Conservation (phyloP, 2,888 invertebrate genomes). For the Atherix ibis region DNA sequence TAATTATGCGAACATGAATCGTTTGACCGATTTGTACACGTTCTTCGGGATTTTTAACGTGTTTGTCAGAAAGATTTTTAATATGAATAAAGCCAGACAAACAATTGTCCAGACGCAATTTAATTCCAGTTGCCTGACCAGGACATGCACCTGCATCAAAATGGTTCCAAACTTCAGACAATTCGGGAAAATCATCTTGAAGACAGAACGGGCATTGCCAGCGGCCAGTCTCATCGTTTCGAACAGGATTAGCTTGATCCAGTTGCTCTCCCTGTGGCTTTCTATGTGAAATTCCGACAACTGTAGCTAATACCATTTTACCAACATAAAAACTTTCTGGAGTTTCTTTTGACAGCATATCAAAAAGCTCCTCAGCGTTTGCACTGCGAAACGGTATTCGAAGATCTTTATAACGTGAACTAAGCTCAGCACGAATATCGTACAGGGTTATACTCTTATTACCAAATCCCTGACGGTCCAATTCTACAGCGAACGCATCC, state of each 20-base stretch:
- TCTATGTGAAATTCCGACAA: slow-evolving; percentile 66
- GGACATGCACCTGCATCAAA: slow-evolving; percentile 93
- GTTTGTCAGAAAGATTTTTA: slow-evolving; percentile 84
- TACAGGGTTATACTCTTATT: slow-evolving; percentile 90
- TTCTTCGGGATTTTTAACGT: slow-evolving; percentile 84
- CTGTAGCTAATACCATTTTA: slow-evolving; percentile 70
- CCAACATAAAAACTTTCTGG: slow-evolving; percentile 85
- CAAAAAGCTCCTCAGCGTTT: slow-evolving; percentile 77
- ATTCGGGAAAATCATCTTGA: slow-evolving; percentile 88
- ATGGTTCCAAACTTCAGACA: slow-evolving; percentile 97
- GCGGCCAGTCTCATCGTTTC: slow-evolving; percentile 83
- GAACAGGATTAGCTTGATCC: slow-evolving; percentile 88
- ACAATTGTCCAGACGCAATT: slow-evolving; percentile 80
- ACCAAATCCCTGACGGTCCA: slow-evolving; percentile 79
- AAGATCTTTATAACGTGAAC: slow-evolving; percentile 82
- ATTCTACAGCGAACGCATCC: slow-evolving; percentile 95
- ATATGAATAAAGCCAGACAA: slow-evolving; percentile 86
- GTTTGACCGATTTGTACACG: slow-evolving; percentile 72
- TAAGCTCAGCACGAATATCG: slow-evolving; percentile 91
- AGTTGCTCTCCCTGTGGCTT: slow-evolving; percentile 87
- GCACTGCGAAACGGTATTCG: slow-evolving; percentile 62
- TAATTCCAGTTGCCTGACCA: slow-evolving; percentile 87
- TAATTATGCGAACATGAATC: slow-evolving; percentile 78
- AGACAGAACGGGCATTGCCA: slow-evolving; percentile 98
- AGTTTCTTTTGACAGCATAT: slow-evolving; percentile 90